Percentiles rank a stretch among this genome's conserved stretches.
Conservation (phyloP, 2,113 vertebrate genomes). For the Spea bombifrons region DNA sequence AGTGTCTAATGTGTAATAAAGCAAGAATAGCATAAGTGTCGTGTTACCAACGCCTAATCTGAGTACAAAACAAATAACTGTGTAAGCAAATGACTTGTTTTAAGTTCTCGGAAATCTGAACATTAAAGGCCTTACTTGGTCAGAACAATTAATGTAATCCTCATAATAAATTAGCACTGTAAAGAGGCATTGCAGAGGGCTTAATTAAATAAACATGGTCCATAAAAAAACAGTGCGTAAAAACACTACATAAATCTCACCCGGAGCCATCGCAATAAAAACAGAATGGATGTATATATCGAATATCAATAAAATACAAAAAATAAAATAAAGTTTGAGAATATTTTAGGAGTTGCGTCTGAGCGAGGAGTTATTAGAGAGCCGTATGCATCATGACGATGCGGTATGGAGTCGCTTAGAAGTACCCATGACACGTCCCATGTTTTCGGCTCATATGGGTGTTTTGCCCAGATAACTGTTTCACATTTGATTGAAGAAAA, state of each 20-base stretch:
- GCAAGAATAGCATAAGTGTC: not conserved
- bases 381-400: too few relatives aligned
- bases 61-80: constrained; percentile 9
- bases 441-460: too few relatives aligned
- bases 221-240: constrained; percentile 44
- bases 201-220: constrained; percentile 44
- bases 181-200: constrained; percentile 32
- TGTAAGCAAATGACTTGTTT: constrained; percentile 14
- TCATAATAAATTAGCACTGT: constrained; percentile 40
- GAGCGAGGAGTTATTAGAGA: too few relatives aligned
- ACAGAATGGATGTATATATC: not conserved
- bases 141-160: constrained; percentile 41
- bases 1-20: not conserved
- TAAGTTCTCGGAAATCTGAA: constrained; percentile 7
- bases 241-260: constrained; percentile 32
- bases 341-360: too few relatives aligned
- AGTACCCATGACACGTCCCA: too few relatives aligned
- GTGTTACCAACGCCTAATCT: constrained; percentile 8
- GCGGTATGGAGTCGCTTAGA: too few relatives aligned
- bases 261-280: constrained; percentile 30
- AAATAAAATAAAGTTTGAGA: too few relatives aligned
- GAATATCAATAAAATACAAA: not conserved
- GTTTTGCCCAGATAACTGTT: too few relatives aligned
- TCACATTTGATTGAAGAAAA: too few relatives aligned
- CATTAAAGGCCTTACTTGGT: constrained; percentile 31